Evolutionary conservation across 2,797 vertebrate genomes (phyloP), one percentile per base, ranked within the genome.

Genomic region (Meda fulgida): DNA sequence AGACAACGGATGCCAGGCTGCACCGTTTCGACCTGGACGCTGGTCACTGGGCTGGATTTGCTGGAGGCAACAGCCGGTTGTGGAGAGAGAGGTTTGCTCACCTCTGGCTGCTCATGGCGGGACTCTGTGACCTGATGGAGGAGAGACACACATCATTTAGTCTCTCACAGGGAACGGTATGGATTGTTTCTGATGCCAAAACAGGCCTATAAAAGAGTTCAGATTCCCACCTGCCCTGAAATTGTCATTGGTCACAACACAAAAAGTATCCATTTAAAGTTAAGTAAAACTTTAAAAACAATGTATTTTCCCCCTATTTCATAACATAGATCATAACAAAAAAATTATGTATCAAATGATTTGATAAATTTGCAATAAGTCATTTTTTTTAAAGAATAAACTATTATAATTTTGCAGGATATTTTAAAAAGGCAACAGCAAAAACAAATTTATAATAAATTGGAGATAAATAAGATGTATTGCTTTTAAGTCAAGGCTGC

Each of bases 1-100:
- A 92, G 94, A 78, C 92, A 93, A 66, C 84, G 92, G 83, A 93
- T 91, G 67, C 90, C 91, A 0, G 72, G 70, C n/a, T 36, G 29
- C 8, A n/a, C 65, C 2, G n/a, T 11, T 38, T 87, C 83, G 1
- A 26, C 58, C 48, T 67, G 82, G 7, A 18, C 13, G 8, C 34
- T 40, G 3, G 43, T 65, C 26, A 51, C 65, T 3, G 48, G 40
- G 80, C 83, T 88, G 88, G 13, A 80, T 85, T 79, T 87, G 85
- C 36, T 89, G 80, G 43, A 84, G 84, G 36, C 21, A 60, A n/a
- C 34, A 36, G 48, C 81, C 16, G 86, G n/a, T 16, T 55, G 80
- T 72, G 87, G 40, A 67, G 69, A 19, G 9, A 38, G 48, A 3
- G 55, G 29, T 29, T 76, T 34, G 10, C 58, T 79, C 43, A 88